Base-by-base conservation (phyloP, 2,888 invertebrate species). In the Leistus spinibarbis region DNA sequence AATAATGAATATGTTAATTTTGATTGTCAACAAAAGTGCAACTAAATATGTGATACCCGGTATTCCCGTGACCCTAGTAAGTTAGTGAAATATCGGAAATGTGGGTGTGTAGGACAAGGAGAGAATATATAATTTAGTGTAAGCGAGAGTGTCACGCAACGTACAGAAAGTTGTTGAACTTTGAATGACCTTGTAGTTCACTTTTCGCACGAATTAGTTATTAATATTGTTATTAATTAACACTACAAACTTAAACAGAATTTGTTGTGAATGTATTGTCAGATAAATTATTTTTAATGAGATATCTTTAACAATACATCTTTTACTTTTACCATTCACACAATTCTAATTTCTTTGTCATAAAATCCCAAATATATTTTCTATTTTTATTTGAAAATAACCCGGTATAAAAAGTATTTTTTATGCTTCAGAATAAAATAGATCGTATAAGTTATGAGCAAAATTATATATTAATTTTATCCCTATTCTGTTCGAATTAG, bases 91-190 rank as follows among this genome's bases (percentile, higher is more conserved):
- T 22, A 60, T 20, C 2, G 17, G 3, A 60, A 19, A 60, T 22
- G 20, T 22, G 60, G 10, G 60, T 22, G 60, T 17, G 60, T 60
- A 17, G 19, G 20, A 20, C 20, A 10, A 22, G 10, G 60, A 20
- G 60, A 20, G 19, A 13, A 17, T 60, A 20, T 60, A 22, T 56
- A 40, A 40, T 17, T 10, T 17, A 22, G 9, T 16, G 71, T 71
- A 64, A 71, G 71, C 71, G 71, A 71, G 64, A 71, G 71, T 71
- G 71, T 64, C 71, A 64, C 54, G 62, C 56, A 17, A 54, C 23
- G 19, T n/a, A 22, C 64, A 56, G 71, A 54, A 71, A 71, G 71
- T 71, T 71, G 71, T 71, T 71, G 71, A 71, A 71, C 71, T 54
- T 71, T 54, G 54, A 17, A 23, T 71, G 64, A 64, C 71, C 71